Evolutionary conservation across 2,113 vertebrate genomes (phyloP).

Genomic region (Pelvicachromis taeniatus): DNA sequence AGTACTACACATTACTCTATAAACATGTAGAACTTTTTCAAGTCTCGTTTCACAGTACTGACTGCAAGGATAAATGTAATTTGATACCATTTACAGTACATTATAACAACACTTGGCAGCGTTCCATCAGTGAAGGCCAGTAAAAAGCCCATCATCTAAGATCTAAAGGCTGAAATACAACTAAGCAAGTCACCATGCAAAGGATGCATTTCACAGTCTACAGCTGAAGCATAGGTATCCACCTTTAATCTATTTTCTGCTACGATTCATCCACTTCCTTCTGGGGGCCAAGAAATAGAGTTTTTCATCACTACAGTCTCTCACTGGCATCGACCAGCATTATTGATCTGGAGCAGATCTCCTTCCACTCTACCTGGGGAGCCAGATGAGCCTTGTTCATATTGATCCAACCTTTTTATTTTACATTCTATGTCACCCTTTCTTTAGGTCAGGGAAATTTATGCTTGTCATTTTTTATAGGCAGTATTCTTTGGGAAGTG

Average conservation of each 20-base stretch:
- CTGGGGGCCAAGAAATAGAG: conserved; percentile 57
- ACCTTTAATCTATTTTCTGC: conserved; percentile 56
- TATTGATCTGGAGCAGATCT: conserved; percentile 70
- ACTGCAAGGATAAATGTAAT: not conserved
- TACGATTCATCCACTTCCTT: conserved; percentile 49
- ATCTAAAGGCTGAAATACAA: conserved; percentile 32
- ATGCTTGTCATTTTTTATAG: conserved; percentile 41
- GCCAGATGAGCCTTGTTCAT: conserved; percentile 65
- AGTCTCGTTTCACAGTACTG: conserved; percentile 2
- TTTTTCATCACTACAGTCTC: conserved; percentile 70
- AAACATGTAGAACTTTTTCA: conserved; percentile 1
- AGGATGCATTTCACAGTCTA: conserved; percentile 38
- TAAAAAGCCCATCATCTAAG: conserved; percentile 14
- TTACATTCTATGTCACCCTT: conserved; percentile 48
- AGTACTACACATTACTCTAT: not conserved
- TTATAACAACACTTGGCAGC: not conserved
- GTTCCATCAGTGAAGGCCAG: not conserved
- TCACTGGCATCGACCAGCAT: conserved; percentile 61
- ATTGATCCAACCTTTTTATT: conserved; percentile 68
- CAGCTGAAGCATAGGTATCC: conserved; percentile 45
- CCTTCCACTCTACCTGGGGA: conserved; percentile 69
- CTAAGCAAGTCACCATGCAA: conserved; percentile 47
- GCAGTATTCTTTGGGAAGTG: conserved; percentile 49
- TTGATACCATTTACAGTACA: not conserved
- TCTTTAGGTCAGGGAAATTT: conserved; percentile 35